Evolutionary conservation across 2,888 invertebrate genomes (phyloP).

Genomic region (Andrena minutula): DNA sequence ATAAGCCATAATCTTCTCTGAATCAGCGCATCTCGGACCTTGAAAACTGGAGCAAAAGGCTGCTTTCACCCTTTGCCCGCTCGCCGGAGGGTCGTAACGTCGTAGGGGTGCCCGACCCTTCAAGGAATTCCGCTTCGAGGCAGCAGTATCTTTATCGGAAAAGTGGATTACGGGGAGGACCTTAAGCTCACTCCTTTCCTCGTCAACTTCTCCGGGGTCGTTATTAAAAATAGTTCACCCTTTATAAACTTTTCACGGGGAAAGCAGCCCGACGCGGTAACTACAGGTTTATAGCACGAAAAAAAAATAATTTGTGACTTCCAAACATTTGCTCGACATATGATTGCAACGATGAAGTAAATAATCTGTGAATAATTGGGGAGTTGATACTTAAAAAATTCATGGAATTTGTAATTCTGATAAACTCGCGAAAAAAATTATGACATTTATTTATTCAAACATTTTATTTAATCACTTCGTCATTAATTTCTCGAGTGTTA

Average conservation of each 20-base stretch:
- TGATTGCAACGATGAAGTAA: constrained; percentile 7
- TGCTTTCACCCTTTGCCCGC: constrained; percentile 45
- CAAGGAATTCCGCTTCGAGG: constrained; percentile 51
- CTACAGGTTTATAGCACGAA: background rate
- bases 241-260: background rate
- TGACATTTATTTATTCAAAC: background rate
- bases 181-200: constrained; percentile 6
- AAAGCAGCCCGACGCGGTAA: background rate
- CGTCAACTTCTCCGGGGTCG: background rate
- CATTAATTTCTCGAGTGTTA: too few relatives aligned
- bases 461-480: too few relatives aligned
- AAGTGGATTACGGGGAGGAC: constrained; percentile 44
- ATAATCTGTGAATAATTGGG: background rate
- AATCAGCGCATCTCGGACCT: constrained; percentile 66
- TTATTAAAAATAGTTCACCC: constrained; percentile 28
- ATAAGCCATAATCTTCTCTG: constrained; percentile 38
- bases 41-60: constrained; percentile 79
- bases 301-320: constrained; percentile 9
- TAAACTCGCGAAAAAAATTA: constrained; percentile 3
- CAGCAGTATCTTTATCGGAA: constrained; percentile 53
- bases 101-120: constrained; percentile 62
- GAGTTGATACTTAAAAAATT: background rate
- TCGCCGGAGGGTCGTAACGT: constrained; percentile 59
- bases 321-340: background rate
- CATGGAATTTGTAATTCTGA: constrained; percentile 4